A percentile compares a stretch with the other conserved stretches of the same genome.
Conservation (phyloP, 2,888 invertebrate genomes). For the Automeris io region DNA sequence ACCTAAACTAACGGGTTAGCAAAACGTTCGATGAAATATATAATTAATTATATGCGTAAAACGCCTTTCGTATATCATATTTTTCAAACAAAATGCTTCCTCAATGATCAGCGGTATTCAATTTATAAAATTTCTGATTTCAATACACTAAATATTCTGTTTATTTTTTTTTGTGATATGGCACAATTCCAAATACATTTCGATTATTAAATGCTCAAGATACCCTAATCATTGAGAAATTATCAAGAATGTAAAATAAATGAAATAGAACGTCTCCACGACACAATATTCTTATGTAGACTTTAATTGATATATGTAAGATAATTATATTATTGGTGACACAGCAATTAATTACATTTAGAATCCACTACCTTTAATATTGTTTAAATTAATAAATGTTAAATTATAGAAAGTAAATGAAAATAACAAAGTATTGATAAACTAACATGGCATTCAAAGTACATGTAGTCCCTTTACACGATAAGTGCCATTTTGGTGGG, state of each 20-base stretch:
- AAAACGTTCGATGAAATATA: constrained; percentile 32
- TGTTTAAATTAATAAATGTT: constrained; percentile 43
- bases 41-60: constrained; percentile 21
- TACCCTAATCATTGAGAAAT: constrained; percentile 28
- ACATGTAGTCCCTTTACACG: constrained; percentile 35
- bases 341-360: constrained; percentile 69
- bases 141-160: constrained; percentile 6
- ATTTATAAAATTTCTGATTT: constrained; percentile 17
- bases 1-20: constrained; percentile 52
- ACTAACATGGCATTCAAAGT: constrained; percentile 57
- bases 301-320: constrained; percentile 53
- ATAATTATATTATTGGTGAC: constrained; percentile 74
- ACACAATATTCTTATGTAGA: constrained; percentile 48
- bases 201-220: constrained; percentile 18
- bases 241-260: constrained; percentile 31
- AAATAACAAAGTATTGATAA: constrained; percentile 40
- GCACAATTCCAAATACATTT: constrained; percentile 47
- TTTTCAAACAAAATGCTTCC: constrained; percentile 26
- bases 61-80: constrained; percentile 1
- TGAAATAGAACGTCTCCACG: constrained; percentile 32
- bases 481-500: constrained; percentile 70
- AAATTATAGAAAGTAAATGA: constrained; percentile 38
- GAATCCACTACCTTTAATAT: constrained; percentile 56
- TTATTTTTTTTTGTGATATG: constrained; percentile 46
- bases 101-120: constrained; percentile 50